Evolutionary conservation across 2,113 vertebrate genomes (phyloP), one percentile per base, ranked within the genome.

Genomic region (Telmatochromis brachygnathus): DNA sequence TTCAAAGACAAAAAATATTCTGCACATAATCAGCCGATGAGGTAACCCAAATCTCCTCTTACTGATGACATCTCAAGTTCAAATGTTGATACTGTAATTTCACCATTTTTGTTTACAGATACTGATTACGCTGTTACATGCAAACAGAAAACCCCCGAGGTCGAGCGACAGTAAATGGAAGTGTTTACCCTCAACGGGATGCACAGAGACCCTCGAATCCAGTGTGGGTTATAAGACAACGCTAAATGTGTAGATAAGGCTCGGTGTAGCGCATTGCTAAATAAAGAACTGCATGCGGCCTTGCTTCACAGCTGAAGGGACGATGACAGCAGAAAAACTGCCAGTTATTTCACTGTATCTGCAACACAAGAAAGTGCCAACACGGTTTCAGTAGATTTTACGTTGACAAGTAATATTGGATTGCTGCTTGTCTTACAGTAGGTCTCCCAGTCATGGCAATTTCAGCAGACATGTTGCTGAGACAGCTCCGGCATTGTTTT

Each of bases 401-500:
- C 82, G 49, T 84, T 93, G 88, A 93, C 91, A 92, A 89, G 86
- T 89, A 83, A 94, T 75, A 90, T 60, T 91, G 90, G 92, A 94
- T 93, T 89, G 83, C 91, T 83, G 89, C 91, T 94, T 83, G 89
- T 92, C 91, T 92, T 94, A 94, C 92, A 93, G 90, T 92, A 93
- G 91, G 90, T 93, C 92, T 96, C 93, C 88, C 91, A 91, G 93
- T 91, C 92, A 88, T 91, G 89, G 93, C 94, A 91, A 94, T 93
- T 95, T 95, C 84, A 91, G 93, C 91, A 94, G 94, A 95, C 94
- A 92, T 92, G 95, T 91, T 94, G 95, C 94, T 92, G 93, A 96
- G 96, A 96, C 96, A 96, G 96, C 95, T 94, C 91, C 14, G 85
- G 93, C 94, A 96, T 97, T 96, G 96, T 97, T 96, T 95, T 93